Evolutionary conservation across 2,797 vertebrate genomes (phyloP), one percentile per base, ranked within the genome.

Genomic region (Myotis pilosus): DNA sequence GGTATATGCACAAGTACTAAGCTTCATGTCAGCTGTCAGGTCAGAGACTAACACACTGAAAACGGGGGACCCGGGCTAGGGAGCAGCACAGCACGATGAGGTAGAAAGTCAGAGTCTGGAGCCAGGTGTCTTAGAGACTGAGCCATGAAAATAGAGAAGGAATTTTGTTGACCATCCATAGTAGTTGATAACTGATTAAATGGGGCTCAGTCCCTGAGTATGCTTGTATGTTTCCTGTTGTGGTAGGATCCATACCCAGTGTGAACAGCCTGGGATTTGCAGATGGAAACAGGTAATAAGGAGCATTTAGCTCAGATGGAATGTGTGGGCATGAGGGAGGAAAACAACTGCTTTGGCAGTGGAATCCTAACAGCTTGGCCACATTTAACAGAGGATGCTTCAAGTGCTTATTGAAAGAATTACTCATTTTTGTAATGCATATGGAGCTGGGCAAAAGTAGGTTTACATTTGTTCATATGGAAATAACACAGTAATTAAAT

Each of bases 311-410:
- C 85, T 90, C 44, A 81, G 38, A 13, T 68, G 60, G 49, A 93
- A n/a, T 75, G 25, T 96, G 36, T 87, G 76, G 68, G 76, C 51
- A 44, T 2, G 41, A 87, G 41, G 76, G 41, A 87, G 41, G 76
- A 25, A 78, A 75, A n/a, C 60, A 80, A 0, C 51, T 81, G 55
- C 69, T 85, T 71, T 80, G 89, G 92, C 82, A 84, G 16, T 80
- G 17, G 30, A 62, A 91, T 84, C 72, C 55, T 97, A 78, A 92
- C n/a, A 62, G 82, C 78, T 49, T 92, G 81, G 71, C 60, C 44
- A 1, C 25, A 41, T 57, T 74, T 91, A 95, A 68, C 51, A 38
- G 15, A 68, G n/a, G n/a, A n/a, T 89, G 30, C 36, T 55, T 51
- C 13, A 30, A 66, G 20, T 87, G 64, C 92, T 87, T 38, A 36